Evolutionary conservation across 2,797 vertebrate genomes (phyloP).

Genomic region (Sylvilagus floridanus): DNA sequence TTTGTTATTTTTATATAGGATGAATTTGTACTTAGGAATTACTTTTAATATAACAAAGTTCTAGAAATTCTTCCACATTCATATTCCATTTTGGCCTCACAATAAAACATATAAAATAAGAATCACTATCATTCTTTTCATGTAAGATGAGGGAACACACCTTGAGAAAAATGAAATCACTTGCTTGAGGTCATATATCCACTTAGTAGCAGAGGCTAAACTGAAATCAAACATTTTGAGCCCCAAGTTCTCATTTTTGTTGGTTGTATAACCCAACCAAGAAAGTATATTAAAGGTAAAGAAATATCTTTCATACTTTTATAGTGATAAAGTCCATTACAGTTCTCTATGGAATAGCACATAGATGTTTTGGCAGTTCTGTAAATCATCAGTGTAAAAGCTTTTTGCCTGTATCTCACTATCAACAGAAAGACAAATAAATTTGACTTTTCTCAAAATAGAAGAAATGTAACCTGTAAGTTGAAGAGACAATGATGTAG

Average conservation of each 20-base stretch:
- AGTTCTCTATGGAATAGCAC: neutral
- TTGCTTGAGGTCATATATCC: neutral
- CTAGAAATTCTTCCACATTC: neutral
- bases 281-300: neutral
- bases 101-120: neutral
- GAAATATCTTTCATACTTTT: slow-evolving; percentile 7
- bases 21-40: neutral
- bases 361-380: neutral
- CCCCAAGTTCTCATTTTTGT: neutral
- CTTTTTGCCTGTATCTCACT: neutral
- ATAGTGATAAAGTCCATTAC: neutral
- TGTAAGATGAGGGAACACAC: neutral
- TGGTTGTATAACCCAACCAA: neutral
- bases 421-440: slow-evolving; percentile 13
- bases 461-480: neutral
- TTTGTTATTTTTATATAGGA: neutral
- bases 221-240: slow-evolving; percentile 12
- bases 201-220: neutral
- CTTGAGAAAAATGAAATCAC: neutral
- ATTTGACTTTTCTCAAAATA: slow-evolving; percentile 1
- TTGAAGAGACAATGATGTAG: neutral
- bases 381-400: slow-evolving; percentile 36
- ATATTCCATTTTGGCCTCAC: neutral
- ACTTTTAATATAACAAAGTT: neutral
- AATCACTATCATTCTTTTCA: neutral